Evolutionary conservation across 2,888 invertebrate species (phyloP).

Genomic region (Pardosa pseudoannulata): DNA sequence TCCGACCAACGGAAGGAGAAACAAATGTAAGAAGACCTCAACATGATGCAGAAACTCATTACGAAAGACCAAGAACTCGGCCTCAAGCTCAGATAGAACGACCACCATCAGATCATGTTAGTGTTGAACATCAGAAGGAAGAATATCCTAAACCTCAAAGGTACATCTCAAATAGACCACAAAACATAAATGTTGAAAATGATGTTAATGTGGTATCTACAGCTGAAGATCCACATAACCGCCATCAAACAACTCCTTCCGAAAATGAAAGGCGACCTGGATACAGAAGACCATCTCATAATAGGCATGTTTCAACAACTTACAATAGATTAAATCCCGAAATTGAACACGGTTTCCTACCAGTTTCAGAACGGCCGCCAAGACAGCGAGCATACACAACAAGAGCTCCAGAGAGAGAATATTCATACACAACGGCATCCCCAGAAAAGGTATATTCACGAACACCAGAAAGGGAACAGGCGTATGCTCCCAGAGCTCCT

Average conservation of each 20-base stretch:
- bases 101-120: constrained; percentile 33
- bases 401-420: neutral
- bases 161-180: constrained; percentile 25
- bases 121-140: neutral
- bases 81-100: constrained; percentile 40
- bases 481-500: neutral
- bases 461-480: neutral
- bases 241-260: constrained; percentile 4
- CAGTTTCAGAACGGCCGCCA: constrained; percentile 18
- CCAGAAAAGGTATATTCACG: neutral
- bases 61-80: constrained; percentile 23
- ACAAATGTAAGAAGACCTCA: neutral
- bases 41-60: neutral
- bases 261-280: neutral
- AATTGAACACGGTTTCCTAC: constrained; percentile 25
- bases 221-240: neutral
- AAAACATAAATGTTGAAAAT: constrained; percentile 3
- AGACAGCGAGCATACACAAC: neutral
- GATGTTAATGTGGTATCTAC: constrained; percentile 40
- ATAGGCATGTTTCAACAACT: no score
- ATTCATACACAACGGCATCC: neutral
- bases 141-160: constrained; percentile 2
- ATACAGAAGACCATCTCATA: constrained; percentile 12
- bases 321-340: constrained; percentile 8
- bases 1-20: neutral